A percentile compares a stretch with the other conserved stretches of the same genome.
phyloP scores from a whole-genome alignment of 1,140 invertebrate genomes.

The Bombus breviceps region DNA sequence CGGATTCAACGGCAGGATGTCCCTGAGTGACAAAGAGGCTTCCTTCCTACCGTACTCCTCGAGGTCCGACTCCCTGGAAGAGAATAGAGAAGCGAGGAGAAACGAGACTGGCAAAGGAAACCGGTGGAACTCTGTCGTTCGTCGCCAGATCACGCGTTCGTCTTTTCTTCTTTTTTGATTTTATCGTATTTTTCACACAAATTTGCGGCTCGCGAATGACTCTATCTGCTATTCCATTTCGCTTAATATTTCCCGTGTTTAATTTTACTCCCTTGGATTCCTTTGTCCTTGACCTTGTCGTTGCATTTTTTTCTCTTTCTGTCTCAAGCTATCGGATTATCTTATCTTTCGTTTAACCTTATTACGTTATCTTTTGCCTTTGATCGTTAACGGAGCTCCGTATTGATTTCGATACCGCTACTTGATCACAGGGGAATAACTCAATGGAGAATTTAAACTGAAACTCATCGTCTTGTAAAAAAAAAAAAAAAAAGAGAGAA shows the following conservation, averaged over 20 bases:
- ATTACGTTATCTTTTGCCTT: neutral
- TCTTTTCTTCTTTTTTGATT: too few species aligned
- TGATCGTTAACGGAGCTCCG: neutral
- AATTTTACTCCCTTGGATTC: neutral
- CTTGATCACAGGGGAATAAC: neutral
- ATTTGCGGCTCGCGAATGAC: too few species aligned
- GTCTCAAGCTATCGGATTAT: neutral
- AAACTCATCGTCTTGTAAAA: too few species aligned
- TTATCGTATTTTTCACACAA: neutral
- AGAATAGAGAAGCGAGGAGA: conserved; percentile 53
- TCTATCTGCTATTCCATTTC: neutral
- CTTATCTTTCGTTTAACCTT: neutral
- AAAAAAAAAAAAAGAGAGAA: neutral
- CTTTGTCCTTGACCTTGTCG: neutral
- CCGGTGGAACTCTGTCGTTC: too few species aligned
- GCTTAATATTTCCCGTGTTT: neutral
- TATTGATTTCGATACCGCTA: neutral
- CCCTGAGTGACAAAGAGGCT: conserved; percentile 86
- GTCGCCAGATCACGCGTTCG: too few species aligned
- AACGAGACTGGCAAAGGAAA: conserved; percentile 13
- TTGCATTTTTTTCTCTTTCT: neutral
- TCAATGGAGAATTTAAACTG: neutral
- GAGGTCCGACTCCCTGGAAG: conserved; percentile 77
- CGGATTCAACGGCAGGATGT: conserved; percentile 92
- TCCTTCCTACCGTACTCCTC: conserved; percentile 81